Percentiles rank a stretch among this genome's conserved stretches.
phyloP scores from a whole-genome alignment of 2,888 invertebrate species.

The Xestia ashworthii region DNA sequence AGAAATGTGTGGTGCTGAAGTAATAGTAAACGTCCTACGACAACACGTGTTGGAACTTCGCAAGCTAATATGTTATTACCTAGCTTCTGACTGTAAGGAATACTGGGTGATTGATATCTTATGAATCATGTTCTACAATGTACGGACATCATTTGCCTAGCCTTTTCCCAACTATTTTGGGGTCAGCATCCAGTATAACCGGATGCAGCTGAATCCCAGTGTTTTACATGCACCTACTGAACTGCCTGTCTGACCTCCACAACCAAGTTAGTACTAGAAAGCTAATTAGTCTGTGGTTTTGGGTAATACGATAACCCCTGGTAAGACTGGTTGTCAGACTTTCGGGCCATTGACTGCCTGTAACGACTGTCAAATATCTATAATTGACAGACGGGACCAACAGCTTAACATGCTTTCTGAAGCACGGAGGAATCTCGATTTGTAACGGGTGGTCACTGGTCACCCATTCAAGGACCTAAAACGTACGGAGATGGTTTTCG shows the following conservation, averaged over 20 bases:
- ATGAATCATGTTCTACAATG: background rate
- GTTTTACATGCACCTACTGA: too few relatives aligned
- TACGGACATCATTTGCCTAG: background rate
- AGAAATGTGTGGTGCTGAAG: constrained; percentile 8
- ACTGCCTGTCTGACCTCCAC: too few relatives aligned
- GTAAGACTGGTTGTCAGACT: background rate
- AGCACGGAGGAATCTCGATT: too few relatives aligned
- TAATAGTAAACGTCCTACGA: constrained; percentile 12
- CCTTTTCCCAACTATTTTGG: too few relatives aligned
- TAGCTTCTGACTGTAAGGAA: background rate
- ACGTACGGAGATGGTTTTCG: too few relatives aligned
- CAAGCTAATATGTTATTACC: background rate
- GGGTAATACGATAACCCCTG: background rate
- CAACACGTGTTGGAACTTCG: constrained; percentile 15
- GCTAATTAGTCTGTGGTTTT: too few relatives aligned
- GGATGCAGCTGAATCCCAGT: too few relatives aligned
- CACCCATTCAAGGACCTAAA: too few relatives aligned
- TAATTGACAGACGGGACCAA: background rate
- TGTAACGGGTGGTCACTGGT: too few relatives aligned
- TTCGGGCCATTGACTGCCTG: background rate
- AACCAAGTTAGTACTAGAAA: too few relatives aligned
- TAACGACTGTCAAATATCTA: background rate
- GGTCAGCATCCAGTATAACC: too few relatives aligned
- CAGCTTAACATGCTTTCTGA: background rate
- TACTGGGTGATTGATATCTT: background rate